phyloP scores from a whole-genome alignment of 2,888 invertebrate species.

The Corbicula japonica region DNA sequence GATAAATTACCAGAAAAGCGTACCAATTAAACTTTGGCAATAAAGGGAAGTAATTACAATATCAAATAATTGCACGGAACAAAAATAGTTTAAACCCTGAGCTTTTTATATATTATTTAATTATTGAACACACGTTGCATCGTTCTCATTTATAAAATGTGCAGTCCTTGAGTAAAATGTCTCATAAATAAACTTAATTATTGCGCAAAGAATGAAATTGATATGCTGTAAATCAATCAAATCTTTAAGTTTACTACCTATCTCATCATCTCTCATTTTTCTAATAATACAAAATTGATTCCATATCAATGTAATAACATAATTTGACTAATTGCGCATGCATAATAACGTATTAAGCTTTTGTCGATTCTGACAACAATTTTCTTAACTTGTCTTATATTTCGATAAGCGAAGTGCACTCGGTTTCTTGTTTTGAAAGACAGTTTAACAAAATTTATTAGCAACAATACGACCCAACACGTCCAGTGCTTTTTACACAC shows the following conservation, averaged over 20 bases:
- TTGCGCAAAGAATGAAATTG: slow-evolving; percentile 1
- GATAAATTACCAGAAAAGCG: too few relatives aligned
- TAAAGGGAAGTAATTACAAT: too few relatives aligned
- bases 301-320: slow-evolving; percentile 32
- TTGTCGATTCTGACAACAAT: slow-evolving; percentile 5
- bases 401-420: slow-evolving; percentile 1
- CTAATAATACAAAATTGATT: slow-evolving; percentile 40
- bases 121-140: too few relatives aligned
- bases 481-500: too few relatives aligned
- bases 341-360: slow-evolving; percentile 20
- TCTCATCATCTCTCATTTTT: slow-evolving; percentile 9
- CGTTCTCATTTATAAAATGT: too few relatives aligned
- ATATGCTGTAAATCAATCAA: slow-evolving; percentile 19
- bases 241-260: neutral
- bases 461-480: neutral
- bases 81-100: too few relatives aligned
- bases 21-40: too few relatives aligned
- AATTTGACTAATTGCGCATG: slow-evolving; percentile 52
- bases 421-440: slow-evolving; percentile 6
- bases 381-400: slow-evolving; percentile 1
- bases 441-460: neutral
- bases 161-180: slow-evolving; percentile 13
- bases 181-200: slow-evolving; percentile 15
- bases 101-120: too few relatives aligned
- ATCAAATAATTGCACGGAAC: too few relatives aligned